Base-by-base conservation (phyloP, 1,140 invertebrate genomes). In the Choristoneura fumiferana region DNA sequence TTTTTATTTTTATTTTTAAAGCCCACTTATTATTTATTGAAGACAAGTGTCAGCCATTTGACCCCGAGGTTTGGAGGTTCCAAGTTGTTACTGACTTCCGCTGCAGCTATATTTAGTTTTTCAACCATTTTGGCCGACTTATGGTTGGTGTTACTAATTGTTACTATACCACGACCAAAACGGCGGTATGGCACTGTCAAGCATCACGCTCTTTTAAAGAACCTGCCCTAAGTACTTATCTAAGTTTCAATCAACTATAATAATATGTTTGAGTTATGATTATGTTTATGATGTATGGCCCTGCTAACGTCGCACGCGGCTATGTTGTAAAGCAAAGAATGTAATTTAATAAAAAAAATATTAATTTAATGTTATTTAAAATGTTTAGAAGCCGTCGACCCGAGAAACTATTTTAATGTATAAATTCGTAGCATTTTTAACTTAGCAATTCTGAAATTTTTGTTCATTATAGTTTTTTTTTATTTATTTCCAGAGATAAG, bases 401-500 rank as follows among this genome's bases (percentile, higher is more conserved):
- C 12, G 43, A n/a, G 43, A 67, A 63, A 29, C 53, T 69, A 62
- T 62, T 67, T 18, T 65, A 62, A 55, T 74, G 75, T 78, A 66
- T 71, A 79, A 73, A 78, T 68, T 62, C 75, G 64, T 71, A 78
- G 64, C 63, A 61, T 61, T 69, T 62, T 67, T 71, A 65, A 69
- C 52, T 56, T 74, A 76, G 65, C 59, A 59, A 49, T 70, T 58
- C 56, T 70, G 61, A 71, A 68, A 67, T 68, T 73, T 73, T 80
- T 79, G 72, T 78, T 81, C 66, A 74, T 76, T 73, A 74, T 78
- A 77, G 63, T 78, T 76, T 67, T 49, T n/a, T 29, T 29, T 79
- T 77, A 84, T 84, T 84, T 84, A 84, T 84, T 81, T 80, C 70
- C 63, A 74, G 69, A 78, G 56, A 35, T 79, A 81, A 76, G 69